Evolutionary conservation across 2,113 vertebrate genomes (phyloP).

Genomic region (Emydocephalus ijimae): DNA sequence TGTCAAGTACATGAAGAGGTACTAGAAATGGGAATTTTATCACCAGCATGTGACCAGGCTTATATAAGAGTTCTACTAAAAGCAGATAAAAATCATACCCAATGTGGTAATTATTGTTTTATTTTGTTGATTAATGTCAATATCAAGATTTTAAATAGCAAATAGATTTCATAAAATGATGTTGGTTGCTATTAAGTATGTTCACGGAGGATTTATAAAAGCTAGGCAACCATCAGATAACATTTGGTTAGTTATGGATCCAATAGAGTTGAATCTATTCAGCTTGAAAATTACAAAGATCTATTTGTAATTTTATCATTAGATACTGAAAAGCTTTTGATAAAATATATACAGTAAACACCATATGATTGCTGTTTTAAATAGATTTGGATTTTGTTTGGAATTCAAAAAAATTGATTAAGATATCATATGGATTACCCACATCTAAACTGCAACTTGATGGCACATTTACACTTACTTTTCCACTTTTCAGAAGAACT

Average conservation of each 20-base stretch:
- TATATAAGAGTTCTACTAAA: neutral
- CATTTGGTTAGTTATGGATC: neutral
- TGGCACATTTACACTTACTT: neutral
- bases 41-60: neutral
- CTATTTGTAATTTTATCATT: neutral
- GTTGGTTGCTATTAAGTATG: neutral
- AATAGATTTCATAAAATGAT: neutral
- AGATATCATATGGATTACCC: neutral
- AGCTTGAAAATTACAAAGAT: neutral
- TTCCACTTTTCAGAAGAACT: neutral
- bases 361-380: neutral
- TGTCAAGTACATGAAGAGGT: neutral
- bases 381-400: neutral
- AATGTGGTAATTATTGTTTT: neutral
- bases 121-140: neutral
- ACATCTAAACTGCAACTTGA: neutral
- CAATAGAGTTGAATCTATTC: neutral
- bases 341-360: neutral
- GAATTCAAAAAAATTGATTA: neutral
- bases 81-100: neutral
- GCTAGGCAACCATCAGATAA: neutral
- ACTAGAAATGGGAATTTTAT: neutral
- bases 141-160: neutral
- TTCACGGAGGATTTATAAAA: neutral
- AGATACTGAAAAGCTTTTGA: neutral